These are phyloP conservation scores for Coelopa frigida DNA, from an alignment of 1,140 invertebrate genomes.

Conservation along the genomic window DNA sequence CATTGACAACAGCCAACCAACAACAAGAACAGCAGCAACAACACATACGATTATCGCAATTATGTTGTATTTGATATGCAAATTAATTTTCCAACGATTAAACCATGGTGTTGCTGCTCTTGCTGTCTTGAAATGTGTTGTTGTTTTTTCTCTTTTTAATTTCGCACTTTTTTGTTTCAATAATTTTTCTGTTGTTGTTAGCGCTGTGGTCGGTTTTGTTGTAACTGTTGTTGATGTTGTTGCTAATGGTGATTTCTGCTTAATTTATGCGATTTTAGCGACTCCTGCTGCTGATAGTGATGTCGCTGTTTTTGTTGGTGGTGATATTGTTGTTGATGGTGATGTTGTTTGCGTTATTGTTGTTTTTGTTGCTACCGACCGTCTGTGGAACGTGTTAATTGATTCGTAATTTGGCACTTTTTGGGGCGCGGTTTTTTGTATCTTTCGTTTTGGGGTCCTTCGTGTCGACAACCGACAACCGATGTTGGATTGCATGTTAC, in stretches of 20 bases:
- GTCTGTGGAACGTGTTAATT: slow-evolving; percentile 7
- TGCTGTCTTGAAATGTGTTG: too few species aligned
- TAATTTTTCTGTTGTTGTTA: too few species aligned
- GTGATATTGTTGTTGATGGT: slow-evolving; percentile 3
- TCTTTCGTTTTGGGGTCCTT: too few species aligned
- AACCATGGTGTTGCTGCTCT: too few species aligned
- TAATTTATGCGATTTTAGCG: too few species aligned
- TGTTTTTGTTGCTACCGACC: background rate
- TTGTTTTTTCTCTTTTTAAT: too few species aligned
- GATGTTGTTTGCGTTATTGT: background rate
- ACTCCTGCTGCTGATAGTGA: too few species aligned
- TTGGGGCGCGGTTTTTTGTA: background rate
- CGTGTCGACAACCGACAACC: too few species aligned
- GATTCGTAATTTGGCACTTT: slow-evolving; percentile 4
- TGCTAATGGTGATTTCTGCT: slow-evolving; percentile 9
- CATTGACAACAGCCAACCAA: slow-evolving; percentile 6
- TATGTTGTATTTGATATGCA: slow-evolving; percentile 14
- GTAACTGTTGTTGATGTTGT: slow-evolving; percentile 4
- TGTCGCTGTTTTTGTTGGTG: background rate
- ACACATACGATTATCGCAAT: slow-evolving; percentile 10
- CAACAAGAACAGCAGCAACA: slow-evolving; percentile 5
- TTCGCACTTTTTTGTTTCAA: too few species aligned
- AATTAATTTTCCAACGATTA: slow-evolving; percentile 11
- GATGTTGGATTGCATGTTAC: too few species aligned
- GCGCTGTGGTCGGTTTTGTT: background rate